Evolutionary conservation across 2,888 invertebrate species (phyloP).

Genomic region (Tanaodytes sp.): DNA sequence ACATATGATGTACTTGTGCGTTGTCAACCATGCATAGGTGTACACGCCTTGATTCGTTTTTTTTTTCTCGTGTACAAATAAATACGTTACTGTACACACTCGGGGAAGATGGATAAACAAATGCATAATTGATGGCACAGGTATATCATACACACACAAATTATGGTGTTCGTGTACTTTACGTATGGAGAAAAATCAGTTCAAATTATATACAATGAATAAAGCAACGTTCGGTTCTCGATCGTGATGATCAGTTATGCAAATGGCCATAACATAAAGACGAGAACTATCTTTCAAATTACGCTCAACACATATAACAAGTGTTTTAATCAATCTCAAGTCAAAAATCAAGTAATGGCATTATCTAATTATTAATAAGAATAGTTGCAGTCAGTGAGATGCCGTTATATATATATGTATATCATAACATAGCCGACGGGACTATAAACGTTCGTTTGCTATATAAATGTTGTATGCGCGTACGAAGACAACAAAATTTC

Average conservation of each 20-base stretch:
- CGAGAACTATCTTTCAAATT: constrained; percentile 41
- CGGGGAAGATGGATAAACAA: too few relatives aligned
- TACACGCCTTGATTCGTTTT: too few relatives aligned
- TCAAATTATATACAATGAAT: constrained; percentile 44
- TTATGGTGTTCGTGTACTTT: constrained; percentile 47
- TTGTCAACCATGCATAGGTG: too few relatives aligned
- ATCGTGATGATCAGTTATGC: constrained; percentile 36
- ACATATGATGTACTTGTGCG: constrained; percentile 55
- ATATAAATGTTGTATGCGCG: too few relatives aligned
- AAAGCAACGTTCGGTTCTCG: constrained; percentile 42
- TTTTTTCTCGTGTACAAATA: neutral
- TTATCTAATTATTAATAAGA: constrained; percentile 62
- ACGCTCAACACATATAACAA: constrained; percentile 58
- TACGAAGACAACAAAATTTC: too few relatives aligned
- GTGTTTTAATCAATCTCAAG: constrained; percentile 60
- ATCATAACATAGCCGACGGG: constrained; percentile 5
- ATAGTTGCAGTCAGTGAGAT: constrained; percentile 63
- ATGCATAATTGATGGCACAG: too few relatives aligned
- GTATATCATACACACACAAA: constrained; percentile 27
- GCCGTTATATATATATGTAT: too few relatives aligned
- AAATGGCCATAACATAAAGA: constrained; percentile 38
- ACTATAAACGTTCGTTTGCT: too few relatives aligned
- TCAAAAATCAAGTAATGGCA: constrained; percentile 61
- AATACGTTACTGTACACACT: too few relatives aligned
- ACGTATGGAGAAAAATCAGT: constrained; percentile 59